Evolutionary conservation across 2,888 invertebrate species (phyloP), one percentile per base, ranked within the genome.

Genomic region (Sisyra terminalis): DNA sequence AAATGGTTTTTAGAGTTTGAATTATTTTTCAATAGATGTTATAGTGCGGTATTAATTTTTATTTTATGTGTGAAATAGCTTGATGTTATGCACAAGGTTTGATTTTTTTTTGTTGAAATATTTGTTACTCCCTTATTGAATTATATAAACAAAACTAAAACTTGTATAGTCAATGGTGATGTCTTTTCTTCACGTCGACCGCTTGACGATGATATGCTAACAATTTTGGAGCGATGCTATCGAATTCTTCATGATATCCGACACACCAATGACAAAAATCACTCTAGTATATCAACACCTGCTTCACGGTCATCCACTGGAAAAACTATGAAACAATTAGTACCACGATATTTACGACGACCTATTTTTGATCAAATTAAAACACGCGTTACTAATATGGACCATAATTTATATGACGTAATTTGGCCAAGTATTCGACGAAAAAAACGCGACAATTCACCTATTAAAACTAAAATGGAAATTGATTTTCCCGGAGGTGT

Each of bases 371-470:
- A 88, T 50, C 62, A 65, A 45, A 71, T 88, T 45, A 85, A 84
- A 64, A 60, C 67, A 46, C 73, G 85, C 51, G 69, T 83, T 52
- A 90, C 90, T 17, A 78, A 78, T 60, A 69, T 81, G 50, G 89
- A 89, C 58, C 87, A 88, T 59, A 85, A 82, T 57, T 70, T 92
- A 3, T 82, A 88, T 54, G 89, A 92, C 58, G 74, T 89, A 16
- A 82, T 90, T 55, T 87, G 86, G 78, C 89, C 90, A 10, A 86
- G 87, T 43, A 78, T 89, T 50, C 80, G 84, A 56, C 86, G 83
- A 58, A 67, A 83, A 40, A 76, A 77, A 1, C 61, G 66, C 24
- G 74, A 71, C 48, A 74, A 71, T 48, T 68, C 66, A 46, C 64
- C 72, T 46, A 49, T 66, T 32, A 55, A 59, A 44, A 66, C 67